These are phyloP conservation scores for Toxotes jaculatrix DNA, from an alignment of 2,113 vertebrate species.

Conservation along the genomic window DNA sequence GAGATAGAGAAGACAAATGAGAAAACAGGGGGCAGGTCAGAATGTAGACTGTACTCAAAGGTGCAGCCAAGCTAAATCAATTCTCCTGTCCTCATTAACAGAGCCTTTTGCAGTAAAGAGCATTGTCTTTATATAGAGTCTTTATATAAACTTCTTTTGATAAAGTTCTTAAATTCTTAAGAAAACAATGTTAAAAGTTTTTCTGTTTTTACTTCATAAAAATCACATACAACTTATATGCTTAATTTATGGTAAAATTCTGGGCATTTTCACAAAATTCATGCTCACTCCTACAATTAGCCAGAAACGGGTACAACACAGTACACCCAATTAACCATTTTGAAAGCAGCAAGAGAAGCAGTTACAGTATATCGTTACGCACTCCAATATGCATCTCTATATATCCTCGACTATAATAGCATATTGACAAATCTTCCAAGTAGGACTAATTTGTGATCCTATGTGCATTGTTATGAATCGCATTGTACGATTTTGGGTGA, in stretches of 20 bases:
- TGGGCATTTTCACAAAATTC: too few species aligned
- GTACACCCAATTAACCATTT: not conserved
- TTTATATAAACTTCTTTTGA: not conserved
- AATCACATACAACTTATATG: too few species aligned
- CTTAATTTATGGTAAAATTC: too few species aligned
- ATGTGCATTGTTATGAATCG: conserved; percentile 23
- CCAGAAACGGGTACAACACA: too few species aligned
- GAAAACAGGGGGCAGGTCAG: too few species aligned
- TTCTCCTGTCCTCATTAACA: too few species aligned
- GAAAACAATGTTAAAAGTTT: not conserved
- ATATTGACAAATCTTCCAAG: not conserved
- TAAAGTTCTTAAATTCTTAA: not conserved
- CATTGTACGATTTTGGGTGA: not conserved
- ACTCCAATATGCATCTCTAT: not conserved
- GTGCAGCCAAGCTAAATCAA: too few species aligned
- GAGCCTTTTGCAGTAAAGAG: too few species aligned
- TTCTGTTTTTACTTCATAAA: too few species aligned
- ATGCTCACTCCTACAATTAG: not conserved
- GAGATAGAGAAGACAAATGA: too few species aligned
- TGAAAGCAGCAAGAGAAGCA: not conserved
- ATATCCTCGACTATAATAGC: not conserved
- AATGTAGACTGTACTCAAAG: too few species aligned
- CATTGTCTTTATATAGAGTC: not conserved
- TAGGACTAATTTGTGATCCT: conserved; percentile 15
- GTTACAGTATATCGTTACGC: not conserved